These are phyloP conservation scores for Aplidium turbinatum DNA, from an alignment of 23 tunicate genomes.

Conservation along the genomic window DNA sequence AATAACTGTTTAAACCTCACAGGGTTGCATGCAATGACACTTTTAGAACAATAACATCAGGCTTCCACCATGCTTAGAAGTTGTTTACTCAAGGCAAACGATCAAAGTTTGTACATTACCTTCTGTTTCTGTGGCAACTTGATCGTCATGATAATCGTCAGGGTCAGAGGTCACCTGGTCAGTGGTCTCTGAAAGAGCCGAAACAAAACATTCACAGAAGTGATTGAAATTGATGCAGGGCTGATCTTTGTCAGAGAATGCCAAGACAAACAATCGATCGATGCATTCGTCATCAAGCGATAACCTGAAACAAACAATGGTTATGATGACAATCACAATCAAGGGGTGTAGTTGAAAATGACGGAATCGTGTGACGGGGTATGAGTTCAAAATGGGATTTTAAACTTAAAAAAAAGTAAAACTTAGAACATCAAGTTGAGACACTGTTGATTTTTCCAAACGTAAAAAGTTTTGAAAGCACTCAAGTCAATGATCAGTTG, in stretches of 20 bases:
- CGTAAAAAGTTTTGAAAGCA: too few relatives aligned
- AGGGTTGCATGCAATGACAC: too few relatives aligned
- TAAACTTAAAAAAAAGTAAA: too few relatives aligned
- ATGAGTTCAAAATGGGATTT: too few relatives aligned
- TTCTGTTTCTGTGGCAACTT: not conserved
- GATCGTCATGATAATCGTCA: not conserved
- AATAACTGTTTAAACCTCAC: too few relatives aligned
- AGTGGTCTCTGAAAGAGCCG: conserved; percentile 23
- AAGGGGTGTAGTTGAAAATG: too few relatives aligned
- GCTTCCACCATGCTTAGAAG: not conserved
- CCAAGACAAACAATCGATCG: conserved; percentile 3
- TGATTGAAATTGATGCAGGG: conserved; percentile 19
- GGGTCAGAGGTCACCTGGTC: not conserved
- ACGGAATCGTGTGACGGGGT: too few relatives aligned
- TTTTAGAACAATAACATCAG: not conserved
- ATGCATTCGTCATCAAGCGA: conserved; percentile 23
- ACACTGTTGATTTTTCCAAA: too few relatives aligned
- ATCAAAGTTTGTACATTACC: not conserved
- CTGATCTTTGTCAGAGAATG: conserved; percentile 8
- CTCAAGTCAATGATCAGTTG: too few relatives aligned
- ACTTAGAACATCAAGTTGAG: too few relatives aligned
- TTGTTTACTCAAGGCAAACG: not conserved
- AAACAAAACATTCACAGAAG: conserved; percentile 48
- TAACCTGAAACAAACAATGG: conserved; percentile 38
- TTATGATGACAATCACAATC: too few relatives aligned